These are phyloP conservation scores for Pocillopora damicornis DNA, from an alignment of 64 coral and sea anemone genomes.

Conservation along the genomic window DNA sequence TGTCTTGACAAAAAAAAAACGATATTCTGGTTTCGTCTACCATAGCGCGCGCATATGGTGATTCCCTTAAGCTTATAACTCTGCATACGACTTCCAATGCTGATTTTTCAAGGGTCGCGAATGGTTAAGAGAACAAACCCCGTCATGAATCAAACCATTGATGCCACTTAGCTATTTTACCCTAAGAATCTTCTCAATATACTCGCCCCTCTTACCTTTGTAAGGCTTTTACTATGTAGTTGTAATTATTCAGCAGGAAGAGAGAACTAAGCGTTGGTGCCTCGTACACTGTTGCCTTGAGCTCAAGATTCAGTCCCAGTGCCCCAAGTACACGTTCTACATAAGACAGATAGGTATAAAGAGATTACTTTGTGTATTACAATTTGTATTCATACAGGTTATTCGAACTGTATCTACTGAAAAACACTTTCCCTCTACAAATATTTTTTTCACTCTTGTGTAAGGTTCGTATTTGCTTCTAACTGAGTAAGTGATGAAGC, in stretches of 20 bases:
- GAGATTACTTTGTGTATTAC: not conserved
- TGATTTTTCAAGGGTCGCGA: too few relatives aligned
- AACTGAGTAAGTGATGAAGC: too few relatives aligned
- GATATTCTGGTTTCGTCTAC: too few relatives aligned
- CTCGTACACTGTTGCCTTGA: conserved; percentile 88
- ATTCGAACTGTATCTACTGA: not conserved
- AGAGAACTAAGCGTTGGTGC: conserved; percentile 66
- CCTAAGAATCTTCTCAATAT: not conserved
- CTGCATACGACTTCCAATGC: too few relatives aligned
- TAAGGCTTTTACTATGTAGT: conserved; percentile 90
- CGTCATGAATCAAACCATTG: too few relatives aligned
- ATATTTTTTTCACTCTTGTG: too few relatives aligned
- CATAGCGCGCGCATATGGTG: too few relatives aligned
- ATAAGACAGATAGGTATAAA: not conserved
- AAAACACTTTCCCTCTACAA: too few relatives aligned
- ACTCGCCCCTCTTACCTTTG: conserved; percentile 61
- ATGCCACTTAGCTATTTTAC: not conserved
- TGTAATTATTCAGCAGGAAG: conserved; percentile 97
- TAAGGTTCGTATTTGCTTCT: not conserved
- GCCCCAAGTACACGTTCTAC: conserved; percentile 92
- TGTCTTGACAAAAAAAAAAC: too few relatives aligned
- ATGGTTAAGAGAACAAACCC: too few relatives aligned
- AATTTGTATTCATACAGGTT: not conserved
- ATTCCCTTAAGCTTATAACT: too few relatives aligned
- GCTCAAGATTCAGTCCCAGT: conserved; percentile 87